These are phyloP conservation scores for Drosophila atroscutellata DNA, from an alignment of 2,888 invertebrate genomes.

Conservation along the genomic window DNA sequence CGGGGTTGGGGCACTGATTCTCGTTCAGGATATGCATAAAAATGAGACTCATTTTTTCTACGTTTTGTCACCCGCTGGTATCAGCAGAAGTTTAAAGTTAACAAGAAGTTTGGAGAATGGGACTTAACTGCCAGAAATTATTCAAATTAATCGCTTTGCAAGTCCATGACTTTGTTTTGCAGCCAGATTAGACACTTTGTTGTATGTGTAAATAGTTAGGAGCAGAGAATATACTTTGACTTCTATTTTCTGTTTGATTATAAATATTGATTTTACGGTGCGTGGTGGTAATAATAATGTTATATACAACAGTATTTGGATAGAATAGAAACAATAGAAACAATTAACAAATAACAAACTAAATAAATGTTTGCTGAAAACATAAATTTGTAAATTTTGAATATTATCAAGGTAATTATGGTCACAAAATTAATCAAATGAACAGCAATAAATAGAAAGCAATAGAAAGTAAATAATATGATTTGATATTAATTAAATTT, in stretches of 20 bases:
- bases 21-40: constrained; percentile 16
- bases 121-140: constrained; percentile 1
- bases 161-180: not conserved
- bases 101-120: constrained; percentile 5
- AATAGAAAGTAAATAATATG: not conserved
- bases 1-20: constrained; percentile 13
- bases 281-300: not conserved
- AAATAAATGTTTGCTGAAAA: not conserved
- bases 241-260: not conserved
- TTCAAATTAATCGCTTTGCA: constrained; percentile 5
- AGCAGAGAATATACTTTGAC: not conserved
- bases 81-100: constrained; percentile 6
- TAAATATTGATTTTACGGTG: not conserved
- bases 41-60: not conserved
- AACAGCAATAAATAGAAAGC: not conserved
- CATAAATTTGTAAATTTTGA: not conserved
- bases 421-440: not conserved
- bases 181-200: not conserved
- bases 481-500: not conserved
- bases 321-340: too few species aligned
- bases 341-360: not conserved
- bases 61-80: not conserved
- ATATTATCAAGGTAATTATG: not conserved
- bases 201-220: not conserved
- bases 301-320: not conserved